These are phyloP conservation scores for Pollachius pollachius DNA, from an alignment of 2,113 vertebrate genomes.

Conservation along the genomic window DNA sequence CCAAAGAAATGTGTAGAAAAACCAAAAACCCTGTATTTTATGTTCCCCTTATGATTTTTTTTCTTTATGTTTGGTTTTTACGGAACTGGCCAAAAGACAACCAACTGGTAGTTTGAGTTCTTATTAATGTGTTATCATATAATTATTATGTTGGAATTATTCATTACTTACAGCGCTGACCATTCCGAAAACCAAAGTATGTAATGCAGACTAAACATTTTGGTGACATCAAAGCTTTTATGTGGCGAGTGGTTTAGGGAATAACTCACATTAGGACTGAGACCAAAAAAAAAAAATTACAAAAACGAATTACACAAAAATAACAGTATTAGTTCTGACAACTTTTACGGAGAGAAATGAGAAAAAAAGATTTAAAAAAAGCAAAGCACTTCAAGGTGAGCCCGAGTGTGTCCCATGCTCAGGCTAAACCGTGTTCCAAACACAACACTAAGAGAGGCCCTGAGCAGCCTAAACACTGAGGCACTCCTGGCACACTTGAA, in stretches of 20 bases:
- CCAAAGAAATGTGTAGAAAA: constrained; percentile 82
- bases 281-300: constrained; percentile 56
- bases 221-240: constrained; percentile 61
- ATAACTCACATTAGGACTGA: constrained; percentile 49
- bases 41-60: constrained; percentile 45
- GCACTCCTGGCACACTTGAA: constrained; percentile 58
- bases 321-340: constrained; percentile 62
- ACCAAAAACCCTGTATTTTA: constrained; percentile 78
- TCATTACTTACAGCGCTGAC: constrained; percentile 68
- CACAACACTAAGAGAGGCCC: constrained; percentile 48
- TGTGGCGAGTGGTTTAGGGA: constrained; percentile 39
- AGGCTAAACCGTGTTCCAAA: constrained; percentile 70
- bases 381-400: constrained; percentile 66
- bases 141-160: constrained; percentile 51
- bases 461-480: constrained; percentile 21
- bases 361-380: constrained; percentile 46
- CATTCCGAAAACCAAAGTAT: constrained; percentile 81
- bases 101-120: constrained; percentile 63
- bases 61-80: constrained; percentile 26
- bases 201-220: constrained; percentile 59
- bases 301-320: constrained; percentile 28
- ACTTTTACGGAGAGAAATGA: constrained; percentile 49
- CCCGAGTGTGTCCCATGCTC: constrained; percentile 53
- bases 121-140: constrained; percentile 49
- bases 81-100: constrained; percentile 75